Evolutionary conservation across 37 sponge, comb jelly and placozoan species (phyloP), one percentile per base, ranked within the genome.

Genomic region (Axinella damicornis): DNA sequence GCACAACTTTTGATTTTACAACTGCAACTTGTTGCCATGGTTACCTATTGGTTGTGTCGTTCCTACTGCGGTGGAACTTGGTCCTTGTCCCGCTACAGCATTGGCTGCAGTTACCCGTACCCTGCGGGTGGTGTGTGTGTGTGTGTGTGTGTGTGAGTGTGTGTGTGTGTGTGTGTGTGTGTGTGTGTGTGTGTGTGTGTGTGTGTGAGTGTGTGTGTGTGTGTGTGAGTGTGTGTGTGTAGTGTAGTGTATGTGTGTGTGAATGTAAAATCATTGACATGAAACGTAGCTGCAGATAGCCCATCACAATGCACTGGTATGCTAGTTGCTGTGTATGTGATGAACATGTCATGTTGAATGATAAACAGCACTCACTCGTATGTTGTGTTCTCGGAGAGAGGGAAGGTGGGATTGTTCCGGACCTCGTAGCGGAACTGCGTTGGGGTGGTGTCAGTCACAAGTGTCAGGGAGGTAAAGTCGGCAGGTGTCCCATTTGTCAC

Each of bases 141-240:
- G 74, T 73, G 76, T 75, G 59, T 19, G 59, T 75, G 76, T 75
- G 59, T 56, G 76, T 75, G 59, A 24, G 33, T 73, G 56, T 73
- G 74, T 52, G 59, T 75, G 76, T 75, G 59, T 75, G 57, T 75
- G 76, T 56, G 59, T 73, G 73, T 52, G 54, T 73, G 73, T 73
- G 73, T 40, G 57, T 56, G 76, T 75, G 76, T 75, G 55, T 56
- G 34, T 37, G 20, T 24, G 46, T 46, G 46, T 46, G 46, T 46
- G 46, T 46, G 46, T 46, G 46, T 46, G 63, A 13, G 71, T 37
- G 71, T 71, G 71, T 71, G 71, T 71, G 71, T 71, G 71, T 36
- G 39, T 14, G 59, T 57, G 61, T 59, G 61, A 57, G 34, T 9
- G 46, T 46, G 46, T 46, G 46, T 46, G 46, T 46, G 46, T 46